Evolutionary conservation across 2,888 invertebrate species (phyloP), one percentile per base, ranked within the genome.

Genomic region (Limnephilus marmoratus): DNA sequence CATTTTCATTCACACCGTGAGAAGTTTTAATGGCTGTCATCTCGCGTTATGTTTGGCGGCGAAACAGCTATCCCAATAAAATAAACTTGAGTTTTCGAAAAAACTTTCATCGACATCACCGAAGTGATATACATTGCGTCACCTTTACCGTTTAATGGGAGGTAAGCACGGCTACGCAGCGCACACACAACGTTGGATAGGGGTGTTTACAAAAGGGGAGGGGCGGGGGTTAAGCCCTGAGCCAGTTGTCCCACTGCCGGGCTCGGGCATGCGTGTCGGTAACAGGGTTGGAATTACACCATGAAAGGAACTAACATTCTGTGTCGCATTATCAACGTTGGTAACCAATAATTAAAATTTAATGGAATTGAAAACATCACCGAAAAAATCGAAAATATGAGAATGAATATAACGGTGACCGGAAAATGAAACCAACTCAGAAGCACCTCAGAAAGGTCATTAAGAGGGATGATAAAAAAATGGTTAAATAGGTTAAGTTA

Each of bases 171-270:
- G 68, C 31, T 82, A 82, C 82, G 31, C 82, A 34, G 82, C 29
- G 82, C 82, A 82, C 82, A 34, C 34, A 82, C 82, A 82, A 82
- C 9, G 34, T 82, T 34, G 82, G 34, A 34, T 89, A 88, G 80
- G 88, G 88, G 88, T 89, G 88, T 89, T 89, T 89, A 81, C n/a
- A 89, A 89, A 81, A 88, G 31, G 31, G 80, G 34, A 80, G 37
- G 18, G 34, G 88, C 68, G 88, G 88, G 88, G 88, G 68, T 80
- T 80, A 12, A 68, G n/a, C 80, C n/a, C 34, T 80, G 80, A 34
- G 88, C 68, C 88, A 89, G 88, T 89, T 89, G 88, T 88, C 37
- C 88, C 31, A 53, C 34, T 88, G 88, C 29, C 37, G 86, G n/a
- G 45, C 45, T 86, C 29, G 88, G 88, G 88, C 68, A 68, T 88